These are phyloP conservation scores for Propithecus deckenii DNA, from an alignment of 2,797 vertebrate species.

Conservation along the genomic window DNA sequence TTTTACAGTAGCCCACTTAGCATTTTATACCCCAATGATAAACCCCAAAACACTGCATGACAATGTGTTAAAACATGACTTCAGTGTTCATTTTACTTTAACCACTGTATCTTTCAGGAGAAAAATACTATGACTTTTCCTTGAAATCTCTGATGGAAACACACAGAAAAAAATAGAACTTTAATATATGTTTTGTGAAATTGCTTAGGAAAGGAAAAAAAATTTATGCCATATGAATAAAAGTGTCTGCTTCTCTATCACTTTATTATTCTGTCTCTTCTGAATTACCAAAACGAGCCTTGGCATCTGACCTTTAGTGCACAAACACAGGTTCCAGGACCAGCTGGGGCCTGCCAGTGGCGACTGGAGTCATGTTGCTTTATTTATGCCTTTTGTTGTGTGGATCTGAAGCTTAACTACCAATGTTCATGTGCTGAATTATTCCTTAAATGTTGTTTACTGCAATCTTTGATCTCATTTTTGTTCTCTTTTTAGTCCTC, in stretches of 20 bases:
- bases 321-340: not conserved
- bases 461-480: not conserved
- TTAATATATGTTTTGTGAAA: constrained; percentile 22
- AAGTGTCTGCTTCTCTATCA: not conserved
- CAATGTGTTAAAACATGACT: constrained; percentile 47
- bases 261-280: not conserved
- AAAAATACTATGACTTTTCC: constrained; percentile 38
- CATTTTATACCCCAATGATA: constrained; percentile 12
- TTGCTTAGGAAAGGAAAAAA: not conserved
- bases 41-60: constrained; percentile 1
- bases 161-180: constrained; percentile 10
- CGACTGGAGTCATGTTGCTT: not conserved
- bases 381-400: not conserved
- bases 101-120: constrained; percentile 32
- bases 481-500: not conserved
- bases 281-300: not conserved
- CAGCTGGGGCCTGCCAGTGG: not conserved
- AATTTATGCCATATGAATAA: not conserved
- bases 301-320: not conserved
- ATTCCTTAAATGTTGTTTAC: not conserved
- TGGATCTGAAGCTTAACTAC: not conserved
- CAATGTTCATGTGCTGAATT: not conserved
- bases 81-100: constrained; percentile 44
- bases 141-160: constrained; percentile 25
- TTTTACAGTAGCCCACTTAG: constrained; percentile 48